Conservation (phyloP, 2,888 invertebrate species). For the Acrobasis suavella region DNA sequence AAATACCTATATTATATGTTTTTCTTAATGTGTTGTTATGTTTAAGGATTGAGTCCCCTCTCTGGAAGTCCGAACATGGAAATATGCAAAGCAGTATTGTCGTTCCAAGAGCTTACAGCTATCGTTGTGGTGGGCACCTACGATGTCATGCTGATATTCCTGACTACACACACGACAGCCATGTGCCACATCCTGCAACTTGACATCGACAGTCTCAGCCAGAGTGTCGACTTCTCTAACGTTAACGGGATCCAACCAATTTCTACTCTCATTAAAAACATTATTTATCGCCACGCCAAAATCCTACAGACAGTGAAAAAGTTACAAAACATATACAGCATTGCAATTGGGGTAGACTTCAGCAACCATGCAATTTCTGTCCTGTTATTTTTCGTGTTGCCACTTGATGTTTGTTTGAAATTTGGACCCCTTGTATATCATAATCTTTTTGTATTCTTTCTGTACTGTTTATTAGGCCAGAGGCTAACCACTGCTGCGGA, state of each 20-base stretch:
- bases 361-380: slow-evolving; percentile 40
- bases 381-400: slow-evolving; percentile 45
- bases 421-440: slow-evolving; percentile 43
- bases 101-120: slow-evolving; percentile 40
- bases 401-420: slow-evolving; percentile 40
- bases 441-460: slow-evolving; percentile 43
- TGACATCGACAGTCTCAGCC: slow-evolving; percentile 37
- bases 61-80: slow-evolving; percentile 37
- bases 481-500: slow-evolving; percentile 48
- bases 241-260: slow-evolving; percentile 17
- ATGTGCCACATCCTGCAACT: slow-evolving; percentile 41
- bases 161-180: slow-evolving; percentile 44
- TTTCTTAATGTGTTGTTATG: neutral
- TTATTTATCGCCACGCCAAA: slow-evolving; percentile 39
- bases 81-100: slow-evolving; percentile 40
- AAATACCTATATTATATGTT: no score
- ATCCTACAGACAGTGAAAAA: slow-evolving; percentile 40
- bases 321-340: slow-evolving; percentile 40
- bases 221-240: neutral
- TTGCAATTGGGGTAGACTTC: slow-evolving; percentile 41
- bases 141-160: slow-evolving; percentile 42
- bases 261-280: slow-evolving; percentile 33
- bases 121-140: slow-evolving; percentile 38
- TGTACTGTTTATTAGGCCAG: slow-evolving; percentile 50
- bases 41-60: slow-evolving; percentile 22